Evolutionary conservation across 1,140 invertebrate species (phyloP).

Genomic region (Lucilia cuprina): DNA sequence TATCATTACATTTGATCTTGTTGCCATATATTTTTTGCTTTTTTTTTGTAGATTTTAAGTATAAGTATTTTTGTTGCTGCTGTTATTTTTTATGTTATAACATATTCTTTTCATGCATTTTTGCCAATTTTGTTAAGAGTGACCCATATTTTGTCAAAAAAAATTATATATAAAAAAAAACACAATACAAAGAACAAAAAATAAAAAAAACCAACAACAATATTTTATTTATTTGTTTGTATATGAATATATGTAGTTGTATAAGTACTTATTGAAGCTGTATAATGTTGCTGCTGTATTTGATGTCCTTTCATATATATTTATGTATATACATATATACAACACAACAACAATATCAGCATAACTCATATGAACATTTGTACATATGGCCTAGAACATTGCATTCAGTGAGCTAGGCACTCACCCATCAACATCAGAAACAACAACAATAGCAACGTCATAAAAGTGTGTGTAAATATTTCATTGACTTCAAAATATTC

Average conservation of each 20-base stretch:
- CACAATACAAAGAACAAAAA: no score
- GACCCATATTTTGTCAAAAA: background rate
- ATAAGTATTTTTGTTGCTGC: background rate
- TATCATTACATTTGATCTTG: conserved; percentile 17
- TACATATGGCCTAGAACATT: background rate
- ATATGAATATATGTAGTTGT: background rate
- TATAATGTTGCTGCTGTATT: background rate
- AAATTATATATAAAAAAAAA: background rate
- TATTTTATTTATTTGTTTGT: background rate
- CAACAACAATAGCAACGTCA: background rate
- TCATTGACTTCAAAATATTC: conserved; percentile 18
- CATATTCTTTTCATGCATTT: conserved; percentile 6
- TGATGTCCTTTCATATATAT: background rate
- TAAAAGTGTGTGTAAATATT: background rate
- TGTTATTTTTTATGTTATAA: background rate
- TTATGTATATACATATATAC: background rate
- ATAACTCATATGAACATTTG: no score
- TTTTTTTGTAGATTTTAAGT: background rate
- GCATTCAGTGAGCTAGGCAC: background rate
- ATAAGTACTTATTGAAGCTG: background rate
- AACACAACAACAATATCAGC: no score
- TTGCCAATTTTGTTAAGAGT: conserved; percentile 17
- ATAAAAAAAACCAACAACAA: background rate
- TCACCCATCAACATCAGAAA: background rate
- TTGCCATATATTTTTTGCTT: background rate